Evolutionary conservation across 2,888 invertebrate genomes (phyloP).

Genomic region (Malthinus seriepunctatus): DNA sequence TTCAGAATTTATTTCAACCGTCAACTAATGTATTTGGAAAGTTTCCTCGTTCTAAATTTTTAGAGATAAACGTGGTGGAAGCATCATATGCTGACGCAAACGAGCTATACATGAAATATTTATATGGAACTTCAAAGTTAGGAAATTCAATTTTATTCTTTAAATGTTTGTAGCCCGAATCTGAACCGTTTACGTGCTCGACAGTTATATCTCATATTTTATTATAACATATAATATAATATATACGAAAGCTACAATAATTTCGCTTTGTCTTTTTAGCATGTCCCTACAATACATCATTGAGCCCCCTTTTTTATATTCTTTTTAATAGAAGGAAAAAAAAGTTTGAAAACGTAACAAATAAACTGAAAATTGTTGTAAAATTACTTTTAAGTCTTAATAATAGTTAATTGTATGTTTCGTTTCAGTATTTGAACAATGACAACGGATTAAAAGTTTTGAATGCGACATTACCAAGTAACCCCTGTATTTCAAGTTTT

Average conservation of each 20-base stretch:
- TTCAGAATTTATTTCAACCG: slow-evolving; percentile 28
- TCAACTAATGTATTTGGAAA: slow-evolving; percentile 23
- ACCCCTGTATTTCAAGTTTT: slow-evolving; percentile 24
- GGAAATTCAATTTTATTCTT: slow-evolving; percentile 38
- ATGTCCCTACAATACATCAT: slow-evolving; percentile 33
- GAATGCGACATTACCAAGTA: slow-evolving; percentile 5
- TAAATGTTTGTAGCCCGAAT: slow-evolving; percentile 37
- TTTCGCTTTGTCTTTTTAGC: slow-evolving; percentile 38
- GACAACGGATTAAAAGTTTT: slow-evolving; percentile 2
- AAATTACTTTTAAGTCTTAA: too few relatives aligned
- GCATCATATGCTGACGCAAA: slow-evolving; percentile 35
- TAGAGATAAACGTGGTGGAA: slow-evolving; percentile 33
- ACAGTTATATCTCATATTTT: slow-evolving; percentile 36
- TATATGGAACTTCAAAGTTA: slow-evolving; percentile 36
- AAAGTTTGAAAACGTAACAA: too few relatives aligned
- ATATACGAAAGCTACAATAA: slow-evolving; percentile 33
- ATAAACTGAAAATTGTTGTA: too few relatives aligned
- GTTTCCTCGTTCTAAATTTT: slow-evolving; percentile 30
- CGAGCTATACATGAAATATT: slow-evolving; percentile 39
- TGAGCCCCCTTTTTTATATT: slow-evolving; percentile 19
- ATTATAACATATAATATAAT: slow-evolving; percentile 30
- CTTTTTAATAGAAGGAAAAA: background rate
- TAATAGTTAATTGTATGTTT: background rate
- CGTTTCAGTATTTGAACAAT: background rate
- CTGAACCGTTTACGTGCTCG: slow-evolving; percentile 34